Percentiles rank a stretch among this genome's conserved stretches.
These are phyloP conservation scores for Helicoverpa armigera DNA, from an alignment of 1,140 invertebrate genomes.

Conservation along the genomic window DNA sequence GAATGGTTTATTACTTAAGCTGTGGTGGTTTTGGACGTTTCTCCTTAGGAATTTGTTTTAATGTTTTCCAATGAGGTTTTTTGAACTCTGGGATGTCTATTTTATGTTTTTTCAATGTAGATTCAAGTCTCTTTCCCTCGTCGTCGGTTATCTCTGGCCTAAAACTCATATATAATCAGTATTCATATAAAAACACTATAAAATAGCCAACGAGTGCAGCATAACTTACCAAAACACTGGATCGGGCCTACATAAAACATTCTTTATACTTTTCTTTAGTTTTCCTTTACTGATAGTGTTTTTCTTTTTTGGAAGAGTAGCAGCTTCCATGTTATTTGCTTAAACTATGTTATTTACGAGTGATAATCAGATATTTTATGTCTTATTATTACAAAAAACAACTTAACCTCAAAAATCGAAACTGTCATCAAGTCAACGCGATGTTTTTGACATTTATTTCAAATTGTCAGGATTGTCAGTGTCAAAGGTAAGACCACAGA, in stretches of 20 bases:
- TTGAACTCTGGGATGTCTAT: slow-evolving; percentile 67
- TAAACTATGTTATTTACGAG: neutral
- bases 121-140: slow-evolving; percentile 58
- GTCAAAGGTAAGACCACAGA: too few relatives aligned
- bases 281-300: slow-evolving; percentile 69
- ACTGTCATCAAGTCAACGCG: too few relatives aligned
- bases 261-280: slow-evolving; percentile 79
- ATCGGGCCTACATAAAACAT: slow-evolving; percentile 77
- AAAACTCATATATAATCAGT: neutral
- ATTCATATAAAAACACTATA: too few relatives aligned
- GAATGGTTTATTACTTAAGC: slow-evolving; percentile 63
- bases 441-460: too few relatives aligned
- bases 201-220: too few relatives aligned
- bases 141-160: slow-evolving; percentile 69
- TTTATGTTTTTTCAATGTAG: slow-evolving; percentile 61
- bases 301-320: slow-evolving; percentile 70
- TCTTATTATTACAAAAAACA: too few relatives aligned
- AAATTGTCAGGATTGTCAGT: too few relatives aligned
- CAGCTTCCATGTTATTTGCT: slow-evolving; percentile 60
- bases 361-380: too few relatives aligned
- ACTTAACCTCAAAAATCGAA: too few relatives aligned
- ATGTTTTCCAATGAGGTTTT: slow-evolving; percentile 75
- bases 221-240: slow-evolving; percentile 69
- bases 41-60: slow-evolving; percentile 73
- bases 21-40: slow-evolving; percentile 71